A percentile compares a stretch with the other conserved stretches of the same genome.
Evolutionary conservation across 2,797 vertebrate genomes (phyloP).

Genomic region (Thripadectes ignobilis): DNA sequence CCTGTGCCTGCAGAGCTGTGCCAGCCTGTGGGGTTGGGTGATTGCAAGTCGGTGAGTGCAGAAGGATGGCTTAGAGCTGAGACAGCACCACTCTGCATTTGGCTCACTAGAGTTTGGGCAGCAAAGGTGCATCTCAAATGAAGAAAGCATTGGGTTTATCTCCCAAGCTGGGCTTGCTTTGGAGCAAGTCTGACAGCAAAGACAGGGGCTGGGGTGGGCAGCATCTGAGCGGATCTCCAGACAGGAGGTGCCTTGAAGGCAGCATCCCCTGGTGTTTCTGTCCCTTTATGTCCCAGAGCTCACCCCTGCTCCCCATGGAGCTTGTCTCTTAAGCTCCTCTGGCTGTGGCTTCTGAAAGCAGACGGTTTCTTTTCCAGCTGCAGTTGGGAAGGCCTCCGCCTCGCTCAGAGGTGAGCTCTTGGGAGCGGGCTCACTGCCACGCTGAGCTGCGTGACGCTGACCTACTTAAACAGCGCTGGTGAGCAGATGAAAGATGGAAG

Average conservation of each 20-base stretch:
- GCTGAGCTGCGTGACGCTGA: rapidly evolving
- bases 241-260: background rate
- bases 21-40: background rate
- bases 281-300: background rate
- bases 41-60: rapidly evolving
- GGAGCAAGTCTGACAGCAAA: background rate
- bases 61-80: background rate
- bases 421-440: rapidly evolving
- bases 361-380: background rate
- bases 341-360: background rate
- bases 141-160: rapidly evolving
- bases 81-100: rapidly evolving
- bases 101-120: background rate
- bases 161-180: background rate
- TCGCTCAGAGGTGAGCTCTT: background rate
- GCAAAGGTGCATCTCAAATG: background rate
- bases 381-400: background rate
- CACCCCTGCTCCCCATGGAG: background rate
- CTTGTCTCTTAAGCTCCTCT: background rate
- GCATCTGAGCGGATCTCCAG: background rate
- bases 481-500: background rate
- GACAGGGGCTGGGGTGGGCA: background rate
- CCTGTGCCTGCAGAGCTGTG: rapidly evolving
- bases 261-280: background rate
- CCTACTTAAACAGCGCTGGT: background rate